Percentiles rank a stretch among this genome's conserved stretches.
These are phyloP conservation scores for Xylota sylvarum DNA, from an alignment of 2,888 invertebrate genomes.

Conservation along the genomic window DNA sequence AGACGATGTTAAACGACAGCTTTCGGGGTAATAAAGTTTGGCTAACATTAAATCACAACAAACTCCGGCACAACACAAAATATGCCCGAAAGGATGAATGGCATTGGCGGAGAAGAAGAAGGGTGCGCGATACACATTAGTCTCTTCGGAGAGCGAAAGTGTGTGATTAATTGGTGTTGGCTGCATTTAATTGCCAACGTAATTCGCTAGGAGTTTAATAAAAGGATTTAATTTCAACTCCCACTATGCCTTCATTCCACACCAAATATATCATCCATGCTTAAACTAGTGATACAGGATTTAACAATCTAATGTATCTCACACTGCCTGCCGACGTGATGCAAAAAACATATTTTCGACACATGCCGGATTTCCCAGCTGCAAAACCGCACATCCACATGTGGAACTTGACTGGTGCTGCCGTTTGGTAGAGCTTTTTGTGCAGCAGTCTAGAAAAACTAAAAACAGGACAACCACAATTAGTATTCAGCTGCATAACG, in stretches of 20 bases:
- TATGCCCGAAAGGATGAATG: slow-evolving; percentile 38
- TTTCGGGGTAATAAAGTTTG: slow-evolving; percentile 58
- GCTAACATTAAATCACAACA: slow-evolving; percentile 54
- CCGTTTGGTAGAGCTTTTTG: slow-evolving; percentile 17
- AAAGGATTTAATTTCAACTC: slow-evolving; percentile 22
- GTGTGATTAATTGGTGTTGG: slow-evolving; percentile 63
- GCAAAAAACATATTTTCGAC: slow-evolving; percentile 23
- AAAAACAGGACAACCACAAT: slow-evolving; percentile 50
- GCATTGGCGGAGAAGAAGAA: background rate
- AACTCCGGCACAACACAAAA: slow-evolving; percentile 18
- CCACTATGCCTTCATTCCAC: background rate
- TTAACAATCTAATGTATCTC: slow-evolving; percentile 25
- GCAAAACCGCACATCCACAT: slow-evolving; percentile 22
- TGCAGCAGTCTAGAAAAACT: slow-evolving; percentile 13
- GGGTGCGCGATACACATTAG: slow-evolving; percentile 20
- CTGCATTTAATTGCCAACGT: slow-evolving; percentile 60
- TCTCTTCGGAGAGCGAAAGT: slow-evolving; percentile 32
- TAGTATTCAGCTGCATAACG: slow-evolving; percentile 52
- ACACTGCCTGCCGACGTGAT: background rate
- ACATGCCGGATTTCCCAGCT: slow-evolving; percentile 38
- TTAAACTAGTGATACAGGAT: slow-evolving; percentile 13
- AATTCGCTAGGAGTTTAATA: slow-evolving; percentile 49
- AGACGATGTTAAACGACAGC: slow-evolving; percentile 50
- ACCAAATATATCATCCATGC: slow-evolving; percentile 38
- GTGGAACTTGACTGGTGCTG: slow-evolving; percentile 16